These are phyloP conservation scores for Pseudoatta argentina DNA, from an alignment of 1,140 invertebrate genomes.

Conservation along the genomic window DNA sequence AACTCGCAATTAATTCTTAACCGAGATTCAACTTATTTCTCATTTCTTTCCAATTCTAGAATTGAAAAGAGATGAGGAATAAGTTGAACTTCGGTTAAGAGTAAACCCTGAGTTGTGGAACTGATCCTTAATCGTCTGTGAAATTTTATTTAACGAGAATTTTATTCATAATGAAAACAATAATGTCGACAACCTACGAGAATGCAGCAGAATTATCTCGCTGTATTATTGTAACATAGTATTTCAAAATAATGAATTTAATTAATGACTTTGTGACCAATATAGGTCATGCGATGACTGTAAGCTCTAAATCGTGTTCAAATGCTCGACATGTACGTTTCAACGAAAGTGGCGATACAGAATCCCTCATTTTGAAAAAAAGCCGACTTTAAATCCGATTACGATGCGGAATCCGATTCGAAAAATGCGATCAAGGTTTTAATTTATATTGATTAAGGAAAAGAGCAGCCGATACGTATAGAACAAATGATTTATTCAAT, in stretches of 20 bases:
- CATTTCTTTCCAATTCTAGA: too few relatives aligned
- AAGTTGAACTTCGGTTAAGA: too few relatives aligned
- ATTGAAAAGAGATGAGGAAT: too few relatives aligned
- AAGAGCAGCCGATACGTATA: background rate
- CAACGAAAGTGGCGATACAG: background rate
- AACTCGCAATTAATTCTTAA: too few relatives aligned
- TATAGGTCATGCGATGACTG: constrained; percentile 5
- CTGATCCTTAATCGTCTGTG: constrained; percentile 2
- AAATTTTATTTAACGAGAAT: constrained; percentile 3
- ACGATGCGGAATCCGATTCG: background rate
- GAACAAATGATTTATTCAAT: background rate
- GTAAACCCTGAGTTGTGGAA: too few relatives aligned
- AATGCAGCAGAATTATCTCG: background rate
- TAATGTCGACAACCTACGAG: background rate
- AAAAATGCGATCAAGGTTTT: constrained; percentile 5
- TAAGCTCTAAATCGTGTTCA: constrained; percentile 4
- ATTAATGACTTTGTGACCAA: background rate
- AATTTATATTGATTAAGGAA: background rate
- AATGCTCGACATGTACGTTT: background rate
- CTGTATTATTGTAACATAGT: background rate
- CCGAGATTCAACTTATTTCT: too few relatives aligned
- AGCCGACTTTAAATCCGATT: constrained; percentile 5
- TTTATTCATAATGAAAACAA: constrained; percentile 9
- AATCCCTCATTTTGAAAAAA: background rate
- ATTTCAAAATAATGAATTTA: constrained; percentile 12